Conservation (phyloP, 1,140 invertebrate species). For the Muscidifurax raptorellus region DNA sequence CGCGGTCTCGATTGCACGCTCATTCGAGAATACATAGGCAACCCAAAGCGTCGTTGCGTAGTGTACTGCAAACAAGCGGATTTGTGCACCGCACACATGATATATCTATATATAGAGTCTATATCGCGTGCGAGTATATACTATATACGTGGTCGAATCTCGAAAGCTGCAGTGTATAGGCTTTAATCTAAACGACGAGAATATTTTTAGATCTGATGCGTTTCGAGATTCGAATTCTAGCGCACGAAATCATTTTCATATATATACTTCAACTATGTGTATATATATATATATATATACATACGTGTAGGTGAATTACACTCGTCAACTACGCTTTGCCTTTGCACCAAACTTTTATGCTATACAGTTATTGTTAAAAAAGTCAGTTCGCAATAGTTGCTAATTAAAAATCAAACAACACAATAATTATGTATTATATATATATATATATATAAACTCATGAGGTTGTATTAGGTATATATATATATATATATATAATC, state of each 20-base stretch:
- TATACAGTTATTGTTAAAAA: slow-evolving; percentile 10
- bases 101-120: slow-evolving; percentile 51
- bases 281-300: slow-evolving; percentile 35
- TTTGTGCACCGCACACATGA: slow-evolving; percentile 60
- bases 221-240: too few species aligned
- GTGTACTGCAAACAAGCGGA: slow-evolving; percentile 74
- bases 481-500: background rate
- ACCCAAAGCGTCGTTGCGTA: slow-evolving; percentile 71
- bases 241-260: too few species aligned
- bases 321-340: slow-evolving; percentile 52
- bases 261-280: too few species aligned
- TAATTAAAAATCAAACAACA: slow-evolving; percentile 13
- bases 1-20: background rate
- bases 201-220: too few species aligned
- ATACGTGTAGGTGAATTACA: slow-evolving; percentile 50
- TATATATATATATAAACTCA: background rate
- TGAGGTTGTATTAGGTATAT: background rate
- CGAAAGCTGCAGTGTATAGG: too few species aligned
- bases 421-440: too few species aligned
- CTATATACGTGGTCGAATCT: too few species aligned
- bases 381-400: slow-evolving; percentile 12
- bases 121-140: too few species aligned
- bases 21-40: slow-evolving; percentile 51
- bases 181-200: too few species aligned
- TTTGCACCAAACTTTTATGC: slow-evolving; percentile 21